Evolutionary conservation across 2,797 vertebrate species (phyloP).

Genomic region (Darevskia nairensis): DNA sequence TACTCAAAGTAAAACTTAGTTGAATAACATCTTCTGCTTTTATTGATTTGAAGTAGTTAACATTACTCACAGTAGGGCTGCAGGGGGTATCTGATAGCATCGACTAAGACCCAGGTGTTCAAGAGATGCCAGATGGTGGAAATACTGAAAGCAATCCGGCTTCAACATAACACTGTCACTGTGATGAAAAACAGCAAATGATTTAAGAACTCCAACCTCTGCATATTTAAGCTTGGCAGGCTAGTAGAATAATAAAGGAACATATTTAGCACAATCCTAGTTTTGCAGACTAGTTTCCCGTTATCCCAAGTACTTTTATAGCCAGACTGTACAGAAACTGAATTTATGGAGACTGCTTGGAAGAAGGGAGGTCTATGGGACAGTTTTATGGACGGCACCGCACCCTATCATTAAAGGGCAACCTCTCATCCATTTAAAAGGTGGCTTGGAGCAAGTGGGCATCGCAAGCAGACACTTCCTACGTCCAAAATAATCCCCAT

Average conservation of each 20-base stretch:
- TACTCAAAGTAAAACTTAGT: no score
- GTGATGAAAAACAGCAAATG: slow-evolving; percentile 56
- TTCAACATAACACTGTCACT: slow-evolving; percentile 93
- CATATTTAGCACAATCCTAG: background rate
- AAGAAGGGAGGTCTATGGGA: background rate
- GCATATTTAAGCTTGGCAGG: background rate
- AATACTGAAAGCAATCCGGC: slow-evolving; percentile 84
- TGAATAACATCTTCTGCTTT: background rate
- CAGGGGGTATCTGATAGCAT: slow-evolving; percentile 93
- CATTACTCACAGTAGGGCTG: slow-evolving; percentile 87
- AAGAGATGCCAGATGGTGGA: slow-evolving; percentile 82
- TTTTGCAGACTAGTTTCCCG: background rate
- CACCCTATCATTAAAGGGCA: background rate
- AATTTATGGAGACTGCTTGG: background rate
- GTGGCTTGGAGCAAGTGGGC: background rate
- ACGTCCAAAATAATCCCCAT: background rate
- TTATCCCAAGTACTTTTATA: background rate
- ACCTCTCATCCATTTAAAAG: background rate
- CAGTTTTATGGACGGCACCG: background rate
- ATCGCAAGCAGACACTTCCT: background rate
- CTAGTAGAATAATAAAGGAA: background rate
- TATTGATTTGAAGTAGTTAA: background rate
- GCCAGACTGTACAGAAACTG: background rate
- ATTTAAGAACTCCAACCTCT: background rate
- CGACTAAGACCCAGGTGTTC: slow-evolving; percentile 90